A percentile compares a stretch with the other conserved stretches of the same genome.
phyloP scores from a whole-genome alignment of 23 tunicate genomes.

The Trididemnum nubilum region DNA sequence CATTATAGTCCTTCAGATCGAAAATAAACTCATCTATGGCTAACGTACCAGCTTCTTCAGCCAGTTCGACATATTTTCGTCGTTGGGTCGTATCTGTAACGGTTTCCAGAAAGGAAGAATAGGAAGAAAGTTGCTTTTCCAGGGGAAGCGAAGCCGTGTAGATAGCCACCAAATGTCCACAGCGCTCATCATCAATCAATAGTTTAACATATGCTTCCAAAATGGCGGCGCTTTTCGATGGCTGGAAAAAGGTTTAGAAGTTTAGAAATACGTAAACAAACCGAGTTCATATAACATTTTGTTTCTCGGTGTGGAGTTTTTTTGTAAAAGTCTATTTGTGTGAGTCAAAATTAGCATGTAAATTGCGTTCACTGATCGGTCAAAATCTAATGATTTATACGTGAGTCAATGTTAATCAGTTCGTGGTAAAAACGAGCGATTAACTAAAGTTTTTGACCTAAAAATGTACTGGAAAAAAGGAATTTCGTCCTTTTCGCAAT shows the following conservation, averaged over 20 bases:
- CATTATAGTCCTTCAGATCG: no score
- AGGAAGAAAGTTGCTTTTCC: conserved; percentile 53
- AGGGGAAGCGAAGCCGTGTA: conserved; percentile 61
- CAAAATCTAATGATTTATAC: not conserved
- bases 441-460: not conserved
- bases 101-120: conserved; percentile 62
- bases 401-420: conserved; percentile 1
- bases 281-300: not conserved
- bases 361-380: not conserved
- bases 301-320: not conserved
- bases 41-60: conserved; percentile 61
- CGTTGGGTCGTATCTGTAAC: conserved; percentile 51
- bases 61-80: conserved; percentile 64
- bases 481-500: no score
- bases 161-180: conserved; percentile 69
- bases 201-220: conserved; percentile 62
- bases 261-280: not conserved
- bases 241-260: no score
- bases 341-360: conserved; percentile 26
- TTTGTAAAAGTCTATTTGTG: not conserved
- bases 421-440: not conserved
- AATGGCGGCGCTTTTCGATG: conserved; percentile 43
- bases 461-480: not conserved
- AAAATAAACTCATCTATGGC: no score
- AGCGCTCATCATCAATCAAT: conserved; percentile 56